Conservation (phyloP, 2,113 vertebrate genomes). For the Acinonyx jubatus region DNA sequence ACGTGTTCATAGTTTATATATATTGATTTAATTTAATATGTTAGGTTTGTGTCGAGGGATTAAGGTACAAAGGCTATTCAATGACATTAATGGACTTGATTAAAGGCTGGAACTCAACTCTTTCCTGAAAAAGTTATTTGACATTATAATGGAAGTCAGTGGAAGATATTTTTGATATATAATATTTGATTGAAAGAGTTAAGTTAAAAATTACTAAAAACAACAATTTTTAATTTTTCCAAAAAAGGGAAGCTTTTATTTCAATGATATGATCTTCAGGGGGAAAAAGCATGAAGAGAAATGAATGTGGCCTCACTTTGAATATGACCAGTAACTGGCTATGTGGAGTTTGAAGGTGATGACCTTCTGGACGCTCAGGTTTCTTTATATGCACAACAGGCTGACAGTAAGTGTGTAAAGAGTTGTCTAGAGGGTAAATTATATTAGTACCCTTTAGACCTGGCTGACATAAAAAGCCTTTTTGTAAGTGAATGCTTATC, state of each 20-base stretch:
- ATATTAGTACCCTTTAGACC: not conserved
- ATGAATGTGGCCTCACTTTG: not conserved
- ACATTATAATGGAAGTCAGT: not conserved
- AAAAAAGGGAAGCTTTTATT: not conserved
- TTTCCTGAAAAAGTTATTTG: constrained; percentile 5
- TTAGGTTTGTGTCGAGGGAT: not conserved
- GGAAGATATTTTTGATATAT: constrained; percentile 19
- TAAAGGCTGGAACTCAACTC: not conserved
- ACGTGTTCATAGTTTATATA: not conserved
- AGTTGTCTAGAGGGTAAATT: not conserved
- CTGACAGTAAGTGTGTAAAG: not conserved
- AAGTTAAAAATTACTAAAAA: constrained; percentile 10
- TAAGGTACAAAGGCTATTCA: not conserved
- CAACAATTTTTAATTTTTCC: not conserved
- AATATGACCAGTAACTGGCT: not conserved
- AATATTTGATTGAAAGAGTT: constrained; percentile 24
- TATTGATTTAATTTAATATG: not conserved
- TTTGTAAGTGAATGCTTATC: constrained; percentile 38
- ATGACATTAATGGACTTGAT: not conserved
- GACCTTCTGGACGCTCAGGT: not conserved
- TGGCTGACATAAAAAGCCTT: not conserved
- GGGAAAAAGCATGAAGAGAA: not conserved
- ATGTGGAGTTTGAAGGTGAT: not conserved
- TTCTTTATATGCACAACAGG: not conserved
- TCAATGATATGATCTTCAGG: not conserved